phyloP scores from a whole-genome alignment of 2,888 invertebrate species.

The Chesias legatella region DNA sequence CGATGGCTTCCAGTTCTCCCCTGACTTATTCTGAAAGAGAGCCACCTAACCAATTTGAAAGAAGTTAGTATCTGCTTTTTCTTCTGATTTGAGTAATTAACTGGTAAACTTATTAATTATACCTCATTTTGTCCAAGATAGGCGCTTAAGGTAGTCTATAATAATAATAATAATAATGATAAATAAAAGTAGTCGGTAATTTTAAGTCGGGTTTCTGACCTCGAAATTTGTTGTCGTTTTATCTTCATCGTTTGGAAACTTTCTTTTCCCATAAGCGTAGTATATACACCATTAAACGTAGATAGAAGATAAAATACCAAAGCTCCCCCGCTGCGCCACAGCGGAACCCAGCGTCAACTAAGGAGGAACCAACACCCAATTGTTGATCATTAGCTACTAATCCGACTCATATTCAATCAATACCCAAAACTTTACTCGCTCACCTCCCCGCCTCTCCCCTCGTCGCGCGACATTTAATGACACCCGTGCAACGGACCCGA shows the following conservation, averaged over 20 bases:
- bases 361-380: conserved; percentile 63
- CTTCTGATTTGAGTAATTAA: no score
- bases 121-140: no score
- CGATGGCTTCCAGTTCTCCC: no score
- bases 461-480: conserved; percentile 80
- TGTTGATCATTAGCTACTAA: conserved; percentile 79
- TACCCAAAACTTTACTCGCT: conserved; percentile 80
- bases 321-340: conserved; percentile 19
- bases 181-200: no score
- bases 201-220: no score
- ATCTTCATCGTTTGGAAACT: conserved; percentile 4
- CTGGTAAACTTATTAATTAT: no score
- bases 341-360: conserved; percentile 42
- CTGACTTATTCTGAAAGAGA: no score
- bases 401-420: conserved; percentile 80
- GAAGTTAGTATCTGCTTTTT: no score
- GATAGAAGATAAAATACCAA: conserved; percentile 19
- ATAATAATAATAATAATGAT: no score
- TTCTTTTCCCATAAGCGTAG: conserved; percentile 9
- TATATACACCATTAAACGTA: background rate
- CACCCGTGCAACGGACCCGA: conserved; percentile 70
- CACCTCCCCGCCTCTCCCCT: conserved; percentile 74
- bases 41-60: no score
- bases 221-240: no score
- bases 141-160: no score